Conservation (phyloP, 2,888 invertebrate species). For the Syritta pipiens region DNA sequence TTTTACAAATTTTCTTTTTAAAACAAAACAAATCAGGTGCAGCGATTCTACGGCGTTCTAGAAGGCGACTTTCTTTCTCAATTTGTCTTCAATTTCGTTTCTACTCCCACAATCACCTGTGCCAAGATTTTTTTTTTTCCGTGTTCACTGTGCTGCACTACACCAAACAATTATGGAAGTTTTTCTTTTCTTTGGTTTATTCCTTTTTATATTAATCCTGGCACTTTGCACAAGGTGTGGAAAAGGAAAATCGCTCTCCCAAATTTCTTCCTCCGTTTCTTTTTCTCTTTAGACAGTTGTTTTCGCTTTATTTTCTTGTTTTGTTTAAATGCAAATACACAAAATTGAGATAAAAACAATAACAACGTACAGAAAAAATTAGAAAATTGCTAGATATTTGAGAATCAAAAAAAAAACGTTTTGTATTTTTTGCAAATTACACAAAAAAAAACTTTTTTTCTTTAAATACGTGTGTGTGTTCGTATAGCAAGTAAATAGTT, state of each 20-base stretch:
- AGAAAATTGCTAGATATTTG: neutral
- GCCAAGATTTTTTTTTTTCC: constrained; percentile 4
- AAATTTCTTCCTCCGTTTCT: neutral
- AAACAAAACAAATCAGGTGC: too few relatives aligned
- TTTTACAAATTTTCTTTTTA: too few relatives aligned
- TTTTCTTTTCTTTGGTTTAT: neutral
- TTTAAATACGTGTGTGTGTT: neutral
- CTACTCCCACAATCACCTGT: constrained; percentile 21
- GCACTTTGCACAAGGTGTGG: constrained; percentile 22
- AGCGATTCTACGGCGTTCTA: neutral
- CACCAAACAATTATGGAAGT: neutral
- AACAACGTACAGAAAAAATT: neutral
- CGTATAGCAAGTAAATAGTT: constrained; percentile 30
- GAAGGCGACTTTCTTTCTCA: neutral
- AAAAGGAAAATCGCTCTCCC: constrained; percentile 41
- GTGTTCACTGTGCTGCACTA: constrained; percentile 18
- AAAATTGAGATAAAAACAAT: too few relatives aligned
- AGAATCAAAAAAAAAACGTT: neutral
- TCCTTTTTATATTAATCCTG: constrained; percentile 26
- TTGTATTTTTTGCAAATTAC: constrained; percentile 11
- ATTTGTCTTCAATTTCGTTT: neutral
- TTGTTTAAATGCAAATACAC: neutral
- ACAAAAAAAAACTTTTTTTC: constrained; percentile 9
- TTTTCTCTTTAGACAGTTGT: constrained; percentile 25
- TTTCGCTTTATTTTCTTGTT: neutral